Conservation (phyloP, 2,888 invertebrate species). For the Acheta domesticus region DNA sequence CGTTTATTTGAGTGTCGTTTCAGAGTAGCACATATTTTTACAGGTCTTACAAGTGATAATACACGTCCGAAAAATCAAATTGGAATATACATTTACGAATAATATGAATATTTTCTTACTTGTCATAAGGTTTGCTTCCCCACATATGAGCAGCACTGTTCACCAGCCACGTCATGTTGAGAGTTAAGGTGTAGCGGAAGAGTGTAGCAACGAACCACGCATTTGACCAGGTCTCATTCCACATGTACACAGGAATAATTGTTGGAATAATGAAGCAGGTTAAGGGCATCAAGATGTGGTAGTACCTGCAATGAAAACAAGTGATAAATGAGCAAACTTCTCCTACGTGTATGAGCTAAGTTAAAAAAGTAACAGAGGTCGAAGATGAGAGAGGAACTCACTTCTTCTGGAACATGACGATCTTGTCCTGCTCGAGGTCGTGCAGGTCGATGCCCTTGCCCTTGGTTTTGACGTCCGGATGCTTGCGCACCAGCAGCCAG, state of each 20-base stretch:
- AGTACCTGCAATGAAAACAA: conserved; percentile 57
- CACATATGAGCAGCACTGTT: conserved; percentile 86
- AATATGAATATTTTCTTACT: conserved; percentile 47
- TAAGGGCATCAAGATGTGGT: conserved; percentile 69
- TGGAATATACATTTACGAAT: not conserved
- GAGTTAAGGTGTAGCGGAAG: conserved; percentile 73
- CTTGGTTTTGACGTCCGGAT: conserved; percentile 82
- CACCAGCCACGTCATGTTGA: conserved; percentile 87
- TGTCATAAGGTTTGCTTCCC: conserved; percentile 73
- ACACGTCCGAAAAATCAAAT: not conserved
- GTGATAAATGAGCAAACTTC: no score
- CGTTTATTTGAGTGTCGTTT: no score
- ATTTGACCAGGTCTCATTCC: conserved; percentile 65
- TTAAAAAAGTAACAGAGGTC: not conserved
- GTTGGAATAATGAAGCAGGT: conserved; percentile 78
- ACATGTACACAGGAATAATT: conserved; percentile 67
- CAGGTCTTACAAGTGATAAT: not conserved
- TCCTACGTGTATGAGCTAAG: no score
- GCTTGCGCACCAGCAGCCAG: conserved; percentile 88
- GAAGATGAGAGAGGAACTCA: not conserved
- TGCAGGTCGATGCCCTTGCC: conserved; percentile 81
- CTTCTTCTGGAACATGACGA: conserved; percentile 77
- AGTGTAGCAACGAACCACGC: conserved; percentile 67
- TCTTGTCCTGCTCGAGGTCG: conserved; percentile 76
- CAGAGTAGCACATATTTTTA: not conserved